Evolutionary conservation across 2,888 invertebrate species (phyloP).

Genomic region (Ennomos quercinarius): DNA sequence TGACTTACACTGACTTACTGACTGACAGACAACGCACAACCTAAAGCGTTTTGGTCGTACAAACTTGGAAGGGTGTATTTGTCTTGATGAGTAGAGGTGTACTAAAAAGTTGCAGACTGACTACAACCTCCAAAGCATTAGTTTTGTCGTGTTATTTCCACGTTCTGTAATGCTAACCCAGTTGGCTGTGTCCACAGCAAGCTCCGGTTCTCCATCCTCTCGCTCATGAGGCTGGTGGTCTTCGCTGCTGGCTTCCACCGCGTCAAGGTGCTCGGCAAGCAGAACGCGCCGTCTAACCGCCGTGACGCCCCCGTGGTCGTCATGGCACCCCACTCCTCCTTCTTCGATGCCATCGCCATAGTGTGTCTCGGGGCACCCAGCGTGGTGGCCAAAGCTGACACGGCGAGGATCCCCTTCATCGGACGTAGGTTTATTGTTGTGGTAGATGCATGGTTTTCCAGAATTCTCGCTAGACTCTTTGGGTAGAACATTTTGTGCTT

Average conservation of each 20-base stretch:
- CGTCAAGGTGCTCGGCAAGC: constrained; percentile 90
- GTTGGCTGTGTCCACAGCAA: constrained; percentile 76
- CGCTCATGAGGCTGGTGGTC: constrained; percentile 91
- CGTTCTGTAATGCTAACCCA: constrained; percentile 32
- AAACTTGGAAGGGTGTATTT: too few relatives aligned
- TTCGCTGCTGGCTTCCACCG: constrained; percentile 93
- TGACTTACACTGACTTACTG: too few relatives aligned
- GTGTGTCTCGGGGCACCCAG: constrained; percentile 93
- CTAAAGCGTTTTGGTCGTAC: too few relatives aligned
- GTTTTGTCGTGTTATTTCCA: background rate
- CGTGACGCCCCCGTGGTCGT: constrained; percentile 94
- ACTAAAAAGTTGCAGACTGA: too few relatives aligned
- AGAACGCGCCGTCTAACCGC: constrained; percentile 70
- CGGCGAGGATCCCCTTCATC: constrained; percentile 92
- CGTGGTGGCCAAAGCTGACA: constrained; percentile 95
- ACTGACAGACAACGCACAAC: too few relatives aligned
- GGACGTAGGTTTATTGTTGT: constrained; percentile 90
- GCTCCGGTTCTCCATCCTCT: constrained; percentile 87
- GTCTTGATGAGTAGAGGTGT: too few relatives aligned
- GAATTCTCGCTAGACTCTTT: constrained; percentile 19
- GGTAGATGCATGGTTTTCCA: constrained; percentile 26
- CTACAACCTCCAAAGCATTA: too few relatives aligned
- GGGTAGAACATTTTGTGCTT: constrained; percentile 10
- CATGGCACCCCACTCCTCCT: constrained; percentile 96
- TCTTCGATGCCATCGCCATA: constrained; percentile 95